Conservation (phyloP, 2,113 vertebrate species). For the Urocynchramus pylzowi region DNA sequence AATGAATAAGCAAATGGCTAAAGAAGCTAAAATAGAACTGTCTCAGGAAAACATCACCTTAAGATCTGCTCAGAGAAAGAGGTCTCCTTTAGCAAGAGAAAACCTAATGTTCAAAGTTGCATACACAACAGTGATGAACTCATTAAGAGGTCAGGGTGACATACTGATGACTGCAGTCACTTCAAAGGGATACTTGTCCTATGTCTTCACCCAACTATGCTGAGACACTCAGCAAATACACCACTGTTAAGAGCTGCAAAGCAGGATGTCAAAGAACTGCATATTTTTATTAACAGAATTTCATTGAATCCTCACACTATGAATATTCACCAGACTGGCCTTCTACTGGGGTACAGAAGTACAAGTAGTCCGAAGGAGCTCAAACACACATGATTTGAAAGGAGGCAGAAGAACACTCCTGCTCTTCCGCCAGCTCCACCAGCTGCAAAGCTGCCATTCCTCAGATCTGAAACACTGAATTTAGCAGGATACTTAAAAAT, state of each 20-base stretch:
- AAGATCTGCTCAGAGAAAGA: not conserved
- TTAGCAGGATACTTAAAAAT: not conserved
- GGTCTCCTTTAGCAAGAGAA: not conserved
- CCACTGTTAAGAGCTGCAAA: not conserved
- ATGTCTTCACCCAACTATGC: not conserved
- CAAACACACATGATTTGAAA: not conserved
- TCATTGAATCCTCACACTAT: not conserved
- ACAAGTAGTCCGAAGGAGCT: not conserved
- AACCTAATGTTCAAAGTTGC: not conserved
- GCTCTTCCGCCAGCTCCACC: not conserved
- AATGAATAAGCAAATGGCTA: not conserved
- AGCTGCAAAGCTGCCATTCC: not conserved
- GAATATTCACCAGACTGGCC: not conserved
- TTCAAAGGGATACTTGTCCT: not conserved
- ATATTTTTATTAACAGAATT: not conserved
- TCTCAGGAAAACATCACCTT: not conserved
- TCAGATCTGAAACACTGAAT: not conserved
- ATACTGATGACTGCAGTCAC: accelerated
- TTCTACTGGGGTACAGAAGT: not conserved
- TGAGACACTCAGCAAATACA: not conserved
- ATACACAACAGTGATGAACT: not conserved
- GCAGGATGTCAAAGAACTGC: not conserved
- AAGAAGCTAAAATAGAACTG: not conserved
- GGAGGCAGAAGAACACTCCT: not conserved
- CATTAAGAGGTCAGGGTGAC: not conserved